Base-by-base conservation (phyloP, 2,797 vertebrate genomes). In the Parotocinclus haroldoi region DNA sequence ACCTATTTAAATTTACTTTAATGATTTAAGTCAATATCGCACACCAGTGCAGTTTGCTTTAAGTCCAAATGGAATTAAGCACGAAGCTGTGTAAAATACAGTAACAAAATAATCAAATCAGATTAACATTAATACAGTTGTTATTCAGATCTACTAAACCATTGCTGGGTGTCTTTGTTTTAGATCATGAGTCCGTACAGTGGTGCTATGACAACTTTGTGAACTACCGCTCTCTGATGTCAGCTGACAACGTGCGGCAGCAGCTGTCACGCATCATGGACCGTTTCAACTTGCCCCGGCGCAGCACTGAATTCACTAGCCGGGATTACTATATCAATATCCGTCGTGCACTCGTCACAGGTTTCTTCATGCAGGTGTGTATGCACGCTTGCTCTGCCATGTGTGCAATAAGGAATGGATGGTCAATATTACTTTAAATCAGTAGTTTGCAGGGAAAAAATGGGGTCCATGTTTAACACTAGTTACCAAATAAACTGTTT, bases 161-260 rank as follows among this genome's bases (percentile, higher is more conserved):
- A 27, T 27, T 27, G 2, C 27, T 27, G 27, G 2, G 27, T 58
- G 44, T 4, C 3, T 18, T 14, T 38, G 17, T 45, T 11, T 17
- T 86, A 99, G 97, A 99, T 90, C 96, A 99, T 73, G 97, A 99
- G 85, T 91, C 96, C 48, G 95, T 95, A 90, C 96, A 99, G 89
- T 99, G 97, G 97, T 98, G 96, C 90, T 99, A 98, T 69, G 96
- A 99, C 91, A 99, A 99, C 92, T 99, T 99, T 87, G 94, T 99
- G 86, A 99, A 99, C 94, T 99, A 98, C 90, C 94, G 96, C 77
- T 99, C 97, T 64, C 90, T 99, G 92, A 98, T 99, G 96, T 99
- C 97, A 73, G 96, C 96, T 71, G 97, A 99, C 92, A 99, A 98
- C 66, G 96, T 99, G 81, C 93, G 97, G 81, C 96, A 96, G 77